Evolutionary conservation across 2,797 vertebrate species (phyloP).

Genomic region (Lithobates pipiens): DNA sequence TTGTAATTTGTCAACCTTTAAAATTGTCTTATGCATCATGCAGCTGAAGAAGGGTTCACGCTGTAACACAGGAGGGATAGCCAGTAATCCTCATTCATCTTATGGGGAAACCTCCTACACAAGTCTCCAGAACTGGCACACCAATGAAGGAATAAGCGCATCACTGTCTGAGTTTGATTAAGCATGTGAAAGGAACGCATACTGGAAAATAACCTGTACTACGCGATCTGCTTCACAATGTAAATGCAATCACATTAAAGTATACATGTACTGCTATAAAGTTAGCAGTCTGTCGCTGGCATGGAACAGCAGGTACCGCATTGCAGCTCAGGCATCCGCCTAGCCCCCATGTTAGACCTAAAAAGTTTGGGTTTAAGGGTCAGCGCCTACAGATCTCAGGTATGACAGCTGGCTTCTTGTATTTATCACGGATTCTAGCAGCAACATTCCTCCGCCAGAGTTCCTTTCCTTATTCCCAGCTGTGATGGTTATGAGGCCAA

Average conservation of each 20-base stretch:
- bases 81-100: neutral
- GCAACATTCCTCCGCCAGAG: too few relatives aligned
- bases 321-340: too few relatives aligned
- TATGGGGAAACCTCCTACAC: neutral
- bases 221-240: neutral
- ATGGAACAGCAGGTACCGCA: too few relatives aligned
- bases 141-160: neutral
- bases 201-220: neutral
- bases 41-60: neutral
- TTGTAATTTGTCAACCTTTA: conserved; percentile 3
- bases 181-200: neutral
- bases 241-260: neutral
- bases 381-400: neutral
- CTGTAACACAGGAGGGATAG: neutral
- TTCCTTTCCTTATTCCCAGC: too few relatives aligned
- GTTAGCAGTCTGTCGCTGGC: too few relatives aligned
- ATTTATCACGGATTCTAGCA: too few relatives aligned
- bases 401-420: neutral
- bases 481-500: too few relatives aligned
- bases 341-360: too few relatives aligned
- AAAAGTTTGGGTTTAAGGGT: neutral
- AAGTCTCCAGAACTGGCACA: neutral
- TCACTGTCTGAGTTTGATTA: neutral
- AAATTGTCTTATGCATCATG: neutral
- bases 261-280: neutral